Percentiles rank a stretch among this genome's conserved stretches.
These are phyloP conservation scores for Opisthograptis luteolata DNA, from an alignment of 2,888 invertebrate species.

Conservation along the genomic window DNA sequence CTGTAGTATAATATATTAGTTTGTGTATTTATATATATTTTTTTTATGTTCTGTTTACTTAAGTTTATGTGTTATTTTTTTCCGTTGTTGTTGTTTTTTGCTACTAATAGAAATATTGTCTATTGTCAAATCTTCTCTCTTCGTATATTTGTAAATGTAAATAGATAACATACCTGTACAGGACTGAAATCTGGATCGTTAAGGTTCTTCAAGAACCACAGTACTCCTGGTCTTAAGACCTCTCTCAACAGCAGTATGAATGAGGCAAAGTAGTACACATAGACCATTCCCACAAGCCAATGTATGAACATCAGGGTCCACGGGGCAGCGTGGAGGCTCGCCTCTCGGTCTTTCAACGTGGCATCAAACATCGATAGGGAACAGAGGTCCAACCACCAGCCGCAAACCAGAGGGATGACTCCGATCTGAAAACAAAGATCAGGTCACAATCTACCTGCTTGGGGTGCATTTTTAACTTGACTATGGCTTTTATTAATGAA, in stretches of 20 bases:
- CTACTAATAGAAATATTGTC: no score
- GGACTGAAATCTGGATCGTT: conserved; percentile 99
- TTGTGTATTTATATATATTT: no score
- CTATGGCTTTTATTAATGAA: no score
- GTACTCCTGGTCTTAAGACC: conserved; percentile 97
- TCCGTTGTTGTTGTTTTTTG: no score
- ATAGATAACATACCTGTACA: conserved; percentile 88
- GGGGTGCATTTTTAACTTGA: no score
- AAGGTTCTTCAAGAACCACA: conserved; percentile 98
- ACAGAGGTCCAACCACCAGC: conserved; percentile 99
- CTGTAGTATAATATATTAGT: no score
- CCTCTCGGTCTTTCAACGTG: conserved; percentile 93
- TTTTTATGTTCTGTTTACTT: no score
- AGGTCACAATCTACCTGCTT: no score
- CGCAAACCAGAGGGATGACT: conserved; percentile 97
- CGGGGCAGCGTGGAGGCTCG: conserved; percentile 94
- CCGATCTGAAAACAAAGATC: conserved; percentile 87
- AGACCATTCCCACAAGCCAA: conserved; percentile 99
- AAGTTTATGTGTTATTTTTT: no score
- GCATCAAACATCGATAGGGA: conserved; percentile 97
- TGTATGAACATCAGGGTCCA: conserved; percentile 99
- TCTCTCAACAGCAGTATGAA: conserved; percentile 96
- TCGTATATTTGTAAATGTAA: no score
- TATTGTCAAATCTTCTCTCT: no score
- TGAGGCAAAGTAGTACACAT: conserved; percentile 99